Evolutionary conservation across 2,888 invertebrate species (phyloP), one percentile per base, ranked within the genome.

Genomic region (Seira ritae): DNA sequence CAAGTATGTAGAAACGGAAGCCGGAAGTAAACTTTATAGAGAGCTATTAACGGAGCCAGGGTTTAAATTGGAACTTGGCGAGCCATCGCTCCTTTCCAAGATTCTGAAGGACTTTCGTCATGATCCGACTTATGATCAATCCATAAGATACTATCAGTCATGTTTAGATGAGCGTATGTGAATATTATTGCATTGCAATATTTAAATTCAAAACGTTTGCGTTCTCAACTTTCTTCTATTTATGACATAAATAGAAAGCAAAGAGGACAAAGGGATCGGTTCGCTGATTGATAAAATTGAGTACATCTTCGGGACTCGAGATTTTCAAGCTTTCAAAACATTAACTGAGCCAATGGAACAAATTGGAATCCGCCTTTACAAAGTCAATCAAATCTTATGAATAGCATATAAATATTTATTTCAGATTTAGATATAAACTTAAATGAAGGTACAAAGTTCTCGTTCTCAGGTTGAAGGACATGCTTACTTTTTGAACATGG

Each of bases 111-210:
- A 62, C 17, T 55, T 23, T 24, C 2, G 46, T 4, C 62, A 72
- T 22, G 42, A 74, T 17, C 1, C 23, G 12, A 22, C 4, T 0
- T 19, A 62, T 19, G 67, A 74, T 15, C 73, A 80, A 23, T 15
- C 68, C 2, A 75, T 75, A 1, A 62, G 24, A n/a, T 81, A 42
- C 19, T 81, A 81, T 23, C 75, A 81, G 22, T 10, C 31, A 4
- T 81, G 81, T 31, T n/a, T 75, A 8, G 42, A 81, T 46, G 15
- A 17, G 3, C 17, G 80, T 80, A 74, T 31, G 10, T 62, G n/a
- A n/a, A n/a, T n/a, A n/a, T n/a, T n/a, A n/a, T n/a, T n/a, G n/a
- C n/a, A n/a, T n/a, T n/a, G n/a, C n/a, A n/a, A n/a, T n/a, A n/a
- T n/a, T n/a, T n/a, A n/a, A n/a, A n/a, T n/a, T n/a, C n/a, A n/a